Conservation (phyloP, 1,140 invertebrate species). For the Drosophila nannoptera region DNA sequence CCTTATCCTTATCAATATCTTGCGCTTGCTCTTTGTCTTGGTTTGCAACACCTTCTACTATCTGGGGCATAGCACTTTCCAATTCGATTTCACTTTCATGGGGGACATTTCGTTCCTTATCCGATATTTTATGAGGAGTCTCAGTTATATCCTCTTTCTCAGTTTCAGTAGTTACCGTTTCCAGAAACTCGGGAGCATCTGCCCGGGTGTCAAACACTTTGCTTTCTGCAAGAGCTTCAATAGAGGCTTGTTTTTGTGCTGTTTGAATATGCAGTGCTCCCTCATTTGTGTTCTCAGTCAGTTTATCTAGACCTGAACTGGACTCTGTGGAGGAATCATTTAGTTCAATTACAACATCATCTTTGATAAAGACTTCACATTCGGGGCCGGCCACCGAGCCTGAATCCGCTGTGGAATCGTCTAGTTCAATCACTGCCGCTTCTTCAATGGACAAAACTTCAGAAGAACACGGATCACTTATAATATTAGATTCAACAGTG, state of each 20-base stretch:
- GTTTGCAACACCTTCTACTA: background rate
- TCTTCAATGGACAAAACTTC: background rate
- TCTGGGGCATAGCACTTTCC: too few relatives aligned
- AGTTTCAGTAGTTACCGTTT: background rate
- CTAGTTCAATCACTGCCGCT: constrained; percentile 1
- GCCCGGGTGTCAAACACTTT: background rate
- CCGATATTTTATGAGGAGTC: background rate
- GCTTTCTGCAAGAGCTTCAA: background rate
- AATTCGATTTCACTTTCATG: too few relatives aligned
- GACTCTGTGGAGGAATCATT: constrained; percentile 1
- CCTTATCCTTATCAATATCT: too few relatives aligned
- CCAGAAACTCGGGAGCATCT: too few relatives aligned
- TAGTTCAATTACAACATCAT: constrained; percentile 8
- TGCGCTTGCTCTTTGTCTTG: background rate
- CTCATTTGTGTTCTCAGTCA: background rate
- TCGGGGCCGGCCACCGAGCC: background rate
- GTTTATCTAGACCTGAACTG: background rate
- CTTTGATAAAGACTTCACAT: background rate
- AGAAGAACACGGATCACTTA: background rate
- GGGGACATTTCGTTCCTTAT: background rate
- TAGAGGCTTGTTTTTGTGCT: background rate
- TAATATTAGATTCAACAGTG: background rate
- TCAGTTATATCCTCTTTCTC: background rate
- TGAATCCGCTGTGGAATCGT: background rate
- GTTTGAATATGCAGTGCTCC: background rate